Evolutionary conservation across 2,113 vertebrate genomes (phyloP).

Genomic region (Deroptyus accipitrinus): DNA sequence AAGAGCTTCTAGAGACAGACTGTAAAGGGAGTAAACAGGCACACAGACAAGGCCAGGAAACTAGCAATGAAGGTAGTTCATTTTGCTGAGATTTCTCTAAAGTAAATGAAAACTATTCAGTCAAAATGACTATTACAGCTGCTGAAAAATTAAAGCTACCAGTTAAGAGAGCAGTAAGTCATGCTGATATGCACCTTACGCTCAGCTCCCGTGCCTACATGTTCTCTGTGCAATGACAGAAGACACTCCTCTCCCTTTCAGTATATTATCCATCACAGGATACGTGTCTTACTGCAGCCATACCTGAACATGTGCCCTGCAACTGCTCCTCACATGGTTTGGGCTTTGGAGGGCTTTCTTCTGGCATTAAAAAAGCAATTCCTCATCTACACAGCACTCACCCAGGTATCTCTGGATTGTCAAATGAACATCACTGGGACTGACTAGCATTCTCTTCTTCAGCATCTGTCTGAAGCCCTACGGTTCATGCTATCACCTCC

Average conservation of each 20-base stretch:
- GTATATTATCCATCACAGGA: not conserved
- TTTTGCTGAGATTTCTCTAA: not conserved
- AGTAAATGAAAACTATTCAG: not conserved
- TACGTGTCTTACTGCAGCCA: fast-evolving
- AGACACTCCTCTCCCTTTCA: not conserved
- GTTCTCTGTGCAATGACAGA: not conserved
- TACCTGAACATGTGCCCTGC: not conserved
- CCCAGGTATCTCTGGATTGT: not conserved
- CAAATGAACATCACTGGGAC: not conserved
- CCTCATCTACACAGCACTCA: fast-evolving
- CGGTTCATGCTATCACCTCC: not conserved
- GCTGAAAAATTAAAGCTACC: not conserved
- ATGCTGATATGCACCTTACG: fast-evolving
- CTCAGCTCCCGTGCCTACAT: fast-evolving
- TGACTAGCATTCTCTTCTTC: not conserved
- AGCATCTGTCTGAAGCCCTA: not conserved
- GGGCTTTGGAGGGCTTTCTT: not conserved
- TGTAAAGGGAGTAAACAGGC: not conserved
- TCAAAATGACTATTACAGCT: not conserved
- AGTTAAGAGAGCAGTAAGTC: not conserved
- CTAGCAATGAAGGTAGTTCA: not conserved
- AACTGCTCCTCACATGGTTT: not conserved
- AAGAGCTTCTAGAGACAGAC: not conserved
- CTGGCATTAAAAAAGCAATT: not conserved
- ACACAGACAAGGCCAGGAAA: not conserved